A percentile compares a stretch with the other conserved stretches of the same genome.
phyloP scores from a whole-genome alignment of 2,113 vertebrate species.

The Empidonax traillii region DNA sequence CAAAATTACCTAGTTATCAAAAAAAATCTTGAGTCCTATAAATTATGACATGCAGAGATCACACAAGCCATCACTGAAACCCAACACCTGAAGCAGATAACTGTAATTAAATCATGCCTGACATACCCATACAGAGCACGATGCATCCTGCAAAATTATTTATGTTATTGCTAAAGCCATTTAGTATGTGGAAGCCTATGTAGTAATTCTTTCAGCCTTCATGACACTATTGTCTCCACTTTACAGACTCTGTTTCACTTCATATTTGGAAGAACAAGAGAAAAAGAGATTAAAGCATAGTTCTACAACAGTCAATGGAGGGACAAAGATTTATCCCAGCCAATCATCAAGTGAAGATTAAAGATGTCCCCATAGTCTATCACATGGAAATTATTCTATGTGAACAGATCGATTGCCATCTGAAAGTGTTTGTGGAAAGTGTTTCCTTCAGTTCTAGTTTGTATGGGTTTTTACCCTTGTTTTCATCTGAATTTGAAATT shows the following conservation, averaged over 20 bases:
- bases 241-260: not conserved
- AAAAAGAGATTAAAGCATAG: not conserved
- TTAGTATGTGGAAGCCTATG: not conserved
- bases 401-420: not conserved
- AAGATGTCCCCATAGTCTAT: not conserved
- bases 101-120: not conserved
- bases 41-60: not conserved
- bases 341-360: not conserved
- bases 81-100: not conserved
- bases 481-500: not conserved
- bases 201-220: not conserved
- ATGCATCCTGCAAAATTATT: not conserved
- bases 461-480: not conserved
- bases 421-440: not conserved
- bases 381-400: not conserved
- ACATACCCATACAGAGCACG: not conserved
- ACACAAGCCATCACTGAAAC: not conserved
- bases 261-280: not conserved
- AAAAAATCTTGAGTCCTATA: not conserved
- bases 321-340: not conserved
- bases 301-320: not conserved
- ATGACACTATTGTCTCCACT: not conserved
- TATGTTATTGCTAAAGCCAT: not conserved
- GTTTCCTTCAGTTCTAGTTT: not conserved
- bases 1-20: not conserved